These are phyloP conservation scores for Fundulus diaphanus DNA, from an alignment of 2,797 vertebrate genomes.

Conservation along the genomic window DNA sequence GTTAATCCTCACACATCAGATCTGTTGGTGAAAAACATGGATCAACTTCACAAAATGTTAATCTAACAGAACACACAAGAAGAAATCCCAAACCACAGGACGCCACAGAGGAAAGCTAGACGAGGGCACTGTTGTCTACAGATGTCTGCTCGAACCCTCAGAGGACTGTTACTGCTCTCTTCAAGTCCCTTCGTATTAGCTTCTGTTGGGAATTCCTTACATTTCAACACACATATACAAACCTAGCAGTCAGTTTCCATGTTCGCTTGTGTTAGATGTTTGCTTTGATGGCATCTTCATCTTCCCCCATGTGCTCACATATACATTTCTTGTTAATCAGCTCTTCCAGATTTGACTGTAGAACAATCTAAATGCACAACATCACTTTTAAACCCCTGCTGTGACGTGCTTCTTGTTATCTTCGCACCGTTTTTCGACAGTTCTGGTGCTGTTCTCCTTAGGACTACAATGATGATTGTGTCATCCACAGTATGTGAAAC, in stretches of 20 bases:
- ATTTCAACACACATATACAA: slow-evolving; percentile 71
- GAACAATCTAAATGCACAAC: slow-evolving; percentile 20
- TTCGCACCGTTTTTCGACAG: slow-evolving; percentile 60
- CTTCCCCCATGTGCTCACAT: slow-evolving; percentile 51
- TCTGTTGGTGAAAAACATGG: slow-evolving; percentile 7
- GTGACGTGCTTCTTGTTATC: slow-evolving; percentile 72
- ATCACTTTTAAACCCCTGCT: slow-evolving; percentile 42
- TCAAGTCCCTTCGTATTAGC: background rate
- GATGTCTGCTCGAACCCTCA: slow-evolving; percentile 5
- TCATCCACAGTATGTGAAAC: slow-evolving; percentile 20
- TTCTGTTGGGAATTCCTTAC: background rate
- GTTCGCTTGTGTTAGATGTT: slow-evolving; percentile 72
- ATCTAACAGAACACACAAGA: background rate
- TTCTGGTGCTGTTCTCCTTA: slow-evolving; percentile 72
- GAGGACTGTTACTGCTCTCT: background rate
- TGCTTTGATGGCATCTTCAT: slow-evolving; percentile 70
- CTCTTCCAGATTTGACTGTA: slow-evolving; percentile 70
- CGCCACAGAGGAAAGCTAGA: background rate
- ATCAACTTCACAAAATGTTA: slow-evolving; percentile 1
- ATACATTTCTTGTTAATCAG: slow-evolving; percentile 55
- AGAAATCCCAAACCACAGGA: slow-evolving; percentile 5
- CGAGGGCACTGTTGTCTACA: background rate
- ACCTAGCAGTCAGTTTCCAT: slow-evolving; percentile 81
- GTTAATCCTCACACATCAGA: background rate
- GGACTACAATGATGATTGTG: slow-evolving; percentile 66